Evolutionary conservation across 1,140 invertebrate species (phyloP).

Genomic region (Penaeus indicus): DNA sequence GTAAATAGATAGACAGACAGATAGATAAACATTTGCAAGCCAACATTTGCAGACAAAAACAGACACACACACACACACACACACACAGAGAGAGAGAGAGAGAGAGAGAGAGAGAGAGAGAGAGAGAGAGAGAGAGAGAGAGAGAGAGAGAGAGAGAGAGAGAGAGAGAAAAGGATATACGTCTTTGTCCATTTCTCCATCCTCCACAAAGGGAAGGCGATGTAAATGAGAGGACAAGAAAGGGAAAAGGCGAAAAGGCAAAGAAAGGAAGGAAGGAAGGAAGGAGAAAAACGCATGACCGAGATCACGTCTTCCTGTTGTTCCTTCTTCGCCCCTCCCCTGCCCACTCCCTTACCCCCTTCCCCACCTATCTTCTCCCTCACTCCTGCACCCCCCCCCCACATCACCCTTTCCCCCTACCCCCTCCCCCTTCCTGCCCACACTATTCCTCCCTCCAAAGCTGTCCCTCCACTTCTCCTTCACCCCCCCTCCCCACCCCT

Average conservation of each 20-base stretch:
- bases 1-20: no score
- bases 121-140: not conserved
- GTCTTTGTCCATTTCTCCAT: not conserved
- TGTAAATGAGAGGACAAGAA: no score
- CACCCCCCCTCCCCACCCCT: no score
- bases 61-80: not conserved
- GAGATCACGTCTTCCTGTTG: not conserved
- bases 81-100: not conserved
- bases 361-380: no score
- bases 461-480: no score
- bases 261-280: not conserved
- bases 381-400: no score
- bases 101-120: not conserved
- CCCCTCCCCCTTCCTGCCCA: no score
- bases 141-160: not conserved
- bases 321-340: not conserved
- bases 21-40: no score
- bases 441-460: no score
- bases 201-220: not conserved
- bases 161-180: not conserved
- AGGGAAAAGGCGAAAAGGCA: no score
- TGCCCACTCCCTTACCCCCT: not conserved
- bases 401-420: no score
- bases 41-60: conserved; percentile 12
- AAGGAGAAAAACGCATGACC: no score